Base-by-base conservation (phyloP, 2,113 vertebrate species). In the Catharus minimus region DNA sequence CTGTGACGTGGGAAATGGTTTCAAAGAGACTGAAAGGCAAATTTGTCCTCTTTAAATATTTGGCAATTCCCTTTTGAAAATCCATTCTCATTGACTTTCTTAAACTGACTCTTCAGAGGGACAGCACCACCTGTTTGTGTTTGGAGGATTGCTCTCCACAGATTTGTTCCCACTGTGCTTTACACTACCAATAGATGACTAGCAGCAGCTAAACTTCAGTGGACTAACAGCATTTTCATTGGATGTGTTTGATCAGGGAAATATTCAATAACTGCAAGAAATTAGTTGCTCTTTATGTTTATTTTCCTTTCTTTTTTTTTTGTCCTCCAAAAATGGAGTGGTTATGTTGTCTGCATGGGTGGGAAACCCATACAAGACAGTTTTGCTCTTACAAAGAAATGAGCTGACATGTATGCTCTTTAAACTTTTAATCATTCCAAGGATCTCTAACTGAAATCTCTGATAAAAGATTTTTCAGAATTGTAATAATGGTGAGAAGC, bases 271-370 rank as follows among this genome's bases (percentile, higher is more conserved):
- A 33, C 38, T 32, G 5, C 20, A 75, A 52, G 44, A 71, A 75
- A 67, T 33, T 26, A 38, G 24, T 33, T 56, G 36, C 4, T 69
- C 7, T 62, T 55, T 43, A 13, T 69, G 7, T 22, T 81, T 67
- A 24, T 15, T 44, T 73, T n/a, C 24, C 7, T 9, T 30, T 2
- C 10, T 27, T 10, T 5, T 13, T 46, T 2, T 22, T 24, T 13
- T 5, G 3, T 4, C 0, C 32, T 41, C 36, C 11, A 43, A 69
- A 53, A 49, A 13, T 1, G 0, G 36, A 43, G 24, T 26, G 6
- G 9, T 90, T 57, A 3, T 83, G 13, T 36, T 84, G 33, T 53
- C 32, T 74, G 46, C 26, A 11, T 46, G 39, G 46, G 11, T 46
- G 23, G 28, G 39, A 74, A 24, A 62, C 58, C 14, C 12, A 24